phyloP scores from a whole-genome alignment of 2,888 invertebrate genomes.

The Drepanosiphum platanoidis region DNA sequence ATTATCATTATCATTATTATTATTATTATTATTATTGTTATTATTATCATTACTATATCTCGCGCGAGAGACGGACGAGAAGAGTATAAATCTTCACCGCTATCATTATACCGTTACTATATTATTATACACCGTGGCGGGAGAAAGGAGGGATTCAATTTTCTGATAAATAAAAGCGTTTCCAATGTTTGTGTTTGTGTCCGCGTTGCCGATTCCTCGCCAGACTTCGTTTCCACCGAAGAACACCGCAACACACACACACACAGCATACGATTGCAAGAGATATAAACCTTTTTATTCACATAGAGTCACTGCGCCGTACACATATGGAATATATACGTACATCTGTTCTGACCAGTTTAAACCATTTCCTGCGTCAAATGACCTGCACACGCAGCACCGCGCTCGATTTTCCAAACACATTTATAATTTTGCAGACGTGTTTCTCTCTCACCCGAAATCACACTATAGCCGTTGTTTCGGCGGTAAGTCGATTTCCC shows the following conservation, averaged over 20 bases:
- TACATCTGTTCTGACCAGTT: slow-evolving; percentile 16
- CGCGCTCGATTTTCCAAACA: not conserved
- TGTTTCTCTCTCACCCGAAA: not conserved
- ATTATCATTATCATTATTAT: not conserved
- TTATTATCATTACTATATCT: slow-evolving; percentile 27
- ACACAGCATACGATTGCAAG: not conserved
- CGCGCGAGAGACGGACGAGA: not conserved
- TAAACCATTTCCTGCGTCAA: not conserved
- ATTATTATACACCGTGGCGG: too few relatives aligned
- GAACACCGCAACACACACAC: not conserved
- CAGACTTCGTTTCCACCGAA: not conserved
- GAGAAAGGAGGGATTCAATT: slow-evolving; percentile 46
- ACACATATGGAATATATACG: not conserved
- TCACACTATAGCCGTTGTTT: too few relatives aligned
- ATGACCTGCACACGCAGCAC: not conserved
- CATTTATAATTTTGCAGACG: not conserved
- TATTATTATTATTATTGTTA: not conserved
- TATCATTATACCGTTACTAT: too few relatives aligned
- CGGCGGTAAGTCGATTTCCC: not conserved
- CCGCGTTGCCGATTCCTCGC: not conserved
- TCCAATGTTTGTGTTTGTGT: slow-evolving; percentile 14
- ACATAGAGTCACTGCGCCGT: not conserved
- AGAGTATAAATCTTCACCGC: not conserved
- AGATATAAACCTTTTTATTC: slow-evolving; percentile 11
- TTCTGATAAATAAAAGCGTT: slow-evolving; percentile 62